Evolutionary conservation across 2,888 invertebrate genomes (phyloP).

Genomic region (Perizoma flavofasciatum): DNA sequence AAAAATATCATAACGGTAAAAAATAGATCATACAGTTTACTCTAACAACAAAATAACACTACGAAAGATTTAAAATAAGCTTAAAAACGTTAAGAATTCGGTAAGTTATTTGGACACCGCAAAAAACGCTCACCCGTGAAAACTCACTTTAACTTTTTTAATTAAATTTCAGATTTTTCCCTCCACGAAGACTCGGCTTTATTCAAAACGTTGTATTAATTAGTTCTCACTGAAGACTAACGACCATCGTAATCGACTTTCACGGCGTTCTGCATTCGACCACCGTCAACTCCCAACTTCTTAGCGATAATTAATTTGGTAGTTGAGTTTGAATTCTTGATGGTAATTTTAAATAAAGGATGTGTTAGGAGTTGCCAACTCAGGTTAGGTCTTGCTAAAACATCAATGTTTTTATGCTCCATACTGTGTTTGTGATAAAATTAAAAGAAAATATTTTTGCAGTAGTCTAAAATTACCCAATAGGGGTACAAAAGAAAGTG

Average conservation of each 20-base stretch:
- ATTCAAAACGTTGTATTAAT: constrained; percentile 80
- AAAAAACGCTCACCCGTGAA: constrained; percentile 75
- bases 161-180: constrained; percentile 81
- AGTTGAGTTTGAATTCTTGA: constrained; percentile 6
- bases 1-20: no score
- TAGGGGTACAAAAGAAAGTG: no score
- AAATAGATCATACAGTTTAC: no score
- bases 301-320: constrained; percentile 42
- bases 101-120: constrained; percentile 69
- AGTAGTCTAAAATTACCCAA: no score
- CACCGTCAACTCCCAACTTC: constrained; percentile 29
- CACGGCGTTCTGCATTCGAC: constrained; percentile 52
- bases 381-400: no score
- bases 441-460: no score
- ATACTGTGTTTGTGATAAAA: no score
- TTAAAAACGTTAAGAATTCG: constrained; percentile 67
- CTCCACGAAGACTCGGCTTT: constrained; percentile 67
- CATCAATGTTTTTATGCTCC: no score
- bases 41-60: no score
- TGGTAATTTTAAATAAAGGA: background rate
- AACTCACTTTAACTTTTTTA: constrained; percentile 83
- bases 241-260: constrained; percentile 71
- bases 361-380: no score
- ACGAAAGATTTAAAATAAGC: constrained; percentile 52
- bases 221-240: constrained; percentile 71